Percentiles rank a stretch among this genome's conserved stretches.
These are phyloP conservation scores for Phrynocephalus vlangalii DNA, from an alignment of 2,797 vertebrate genomes.

Conservation along the genomic window DNA sequence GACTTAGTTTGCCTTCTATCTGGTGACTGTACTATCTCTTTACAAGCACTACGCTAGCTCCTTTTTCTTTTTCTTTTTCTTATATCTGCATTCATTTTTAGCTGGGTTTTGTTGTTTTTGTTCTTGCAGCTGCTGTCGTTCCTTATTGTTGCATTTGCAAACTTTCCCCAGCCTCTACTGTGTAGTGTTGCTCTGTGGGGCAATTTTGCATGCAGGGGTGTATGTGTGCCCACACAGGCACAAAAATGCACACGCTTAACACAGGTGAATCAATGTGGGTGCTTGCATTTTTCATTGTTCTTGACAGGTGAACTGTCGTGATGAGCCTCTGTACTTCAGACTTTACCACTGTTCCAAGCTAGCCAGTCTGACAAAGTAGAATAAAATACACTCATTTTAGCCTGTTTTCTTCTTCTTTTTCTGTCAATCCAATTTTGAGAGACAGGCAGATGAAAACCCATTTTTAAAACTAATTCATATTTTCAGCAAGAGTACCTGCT, in stretches of 20 bases:
- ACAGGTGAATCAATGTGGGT: background rate
- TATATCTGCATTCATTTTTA: too few relatives aligned
- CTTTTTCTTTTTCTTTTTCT: too few relatives aligned
- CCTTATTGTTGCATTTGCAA: too few relatives aligned
- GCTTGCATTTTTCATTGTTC: background rate
- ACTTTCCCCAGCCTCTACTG: background rate
- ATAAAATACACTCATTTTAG: background rate
- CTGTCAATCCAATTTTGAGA: constrained; percentile 8
- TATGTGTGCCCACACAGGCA: background rate
- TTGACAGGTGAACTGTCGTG: background rate
- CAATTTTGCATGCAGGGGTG: too few relatives aligned
- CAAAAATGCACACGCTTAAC: background rate
- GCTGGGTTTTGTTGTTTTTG: too few relatives aligned
- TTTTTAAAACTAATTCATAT: constrained; percentile 19
- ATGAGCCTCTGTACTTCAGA: background rate
- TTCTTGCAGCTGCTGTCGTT: too few relatives aligned
- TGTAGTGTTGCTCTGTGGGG: background rate
- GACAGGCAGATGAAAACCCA: constrained; percentile 21
- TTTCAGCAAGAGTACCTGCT: constrained; percentile 10
- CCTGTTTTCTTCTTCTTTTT: background rate
- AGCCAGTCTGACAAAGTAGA: background rate
- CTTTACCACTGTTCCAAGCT: background rate
- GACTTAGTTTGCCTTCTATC: too few relatives aligned
- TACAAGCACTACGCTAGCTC: too few relatives aligned
- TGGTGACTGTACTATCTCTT: too few relatives aligned